phyloP scores from a whole-genome alignment of 2,797 vertebrate species.

The Coranthus polyacanthus region DNA sequence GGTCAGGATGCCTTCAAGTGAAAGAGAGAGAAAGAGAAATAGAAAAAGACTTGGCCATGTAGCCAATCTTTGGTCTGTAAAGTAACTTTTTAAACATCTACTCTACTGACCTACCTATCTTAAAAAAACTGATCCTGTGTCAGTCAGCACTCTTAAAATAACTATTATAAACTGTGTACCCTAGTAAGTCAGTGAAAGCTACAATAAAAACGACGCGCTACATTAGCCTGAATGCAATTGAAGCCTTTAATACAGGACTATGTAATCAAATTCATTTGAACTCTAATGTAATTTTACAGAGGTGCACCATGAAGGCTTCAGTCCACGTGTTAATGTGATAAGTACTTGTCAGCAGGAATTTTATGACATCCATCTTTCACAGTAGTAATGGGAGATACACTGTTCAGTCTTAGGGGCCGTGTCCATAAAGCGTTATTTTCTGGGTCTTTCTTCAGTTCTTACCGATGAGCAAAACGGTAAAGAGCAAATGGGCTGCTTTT shows the following conservation, averaged over 20 bases:
- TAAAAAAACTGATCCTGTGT: conserved; percentile 13
- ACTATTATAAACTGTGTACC: conserved; percentile 10
- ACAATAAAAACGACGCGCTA: background rate
- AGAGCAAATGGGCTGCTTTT: too few relatives aligned
- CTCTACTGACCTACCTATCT: too few relatives aligned
- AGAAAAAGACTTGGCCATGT: conserved; percentile 9
- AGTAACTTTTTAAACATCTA: conserved; percentile 6
- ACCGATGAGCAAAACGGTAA: too few relatives aligned
- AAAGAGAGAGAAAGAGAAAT: conserved; percentile 11
- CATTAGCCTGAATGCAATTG: conserved; percentile 13
- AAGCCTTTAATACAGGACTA: conserved; percentile 18
- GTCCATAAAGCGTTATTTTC: too few relatives aligned
- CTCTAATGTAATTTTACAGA: conserved; percentile 2
- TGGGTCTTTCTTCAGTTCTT: too few relatives aligned
- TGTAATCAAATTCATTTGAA: conserved; percentile 6
- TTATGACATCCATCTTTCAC: background rate
- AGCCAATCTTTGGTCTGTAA: conserved; percentile 20
- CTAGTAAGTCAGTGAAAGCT: background rate
- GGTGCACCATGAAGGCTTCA: background rate
- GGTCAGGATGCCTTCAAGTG: conserved; percentile 54
- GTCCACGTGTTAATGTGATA: background rate
- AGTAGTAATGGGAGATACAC: background rate
- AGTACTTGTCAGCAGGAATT: conserved; percentile 2
- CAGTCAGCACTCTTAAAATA: background rate
- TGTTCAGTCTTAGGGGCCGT: too few relatives aligned